phyloP scores from a whole-genome alignment of 2,797 vertebrate species.

The Phataginus tetradactyla region DNA sequence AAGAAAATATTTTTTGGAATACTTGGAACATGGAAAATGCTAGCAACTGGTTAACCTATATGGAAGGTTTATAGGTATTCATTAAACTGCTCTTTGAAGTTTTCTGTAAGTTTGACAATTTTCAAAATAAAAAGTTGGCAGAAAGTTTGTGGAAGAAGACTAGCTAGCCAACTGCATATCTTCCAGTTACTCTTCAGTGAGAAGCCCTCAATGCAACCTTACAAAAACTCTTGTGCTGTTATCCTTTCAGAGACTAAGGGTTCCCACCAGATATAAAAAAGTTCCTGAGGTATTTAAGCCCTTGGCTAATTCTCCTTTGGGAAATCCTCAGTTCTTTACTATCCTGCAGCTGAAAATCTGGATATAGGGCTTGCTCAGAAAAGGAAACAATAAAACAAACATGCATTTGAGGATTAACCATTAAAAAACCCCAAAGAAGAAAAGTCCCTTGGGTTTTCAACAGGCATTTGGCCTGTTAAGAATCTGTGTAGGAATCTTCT shows the following conservation, averaged over 20 bases:
- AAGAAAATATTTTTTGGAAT: neutral
- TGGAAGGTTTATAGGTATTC: neutral
- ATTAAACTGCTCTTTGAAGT: constrained; percentile 26
- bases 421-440: neutral
- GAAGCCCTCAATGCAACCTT: neutral
- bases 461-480: neutral
- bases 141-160: neutral
- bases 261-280: neutral
- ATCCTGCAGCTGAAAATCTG: neutral
- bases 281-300: neutral
- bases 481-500: neutral
- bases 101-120: neutral
- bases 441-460: neutral
- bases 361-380: neutral
- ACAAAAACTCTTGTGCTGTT: neutral
- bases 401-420: neutral
- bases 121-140: constrained; percentile 13
- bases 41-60: neutral
- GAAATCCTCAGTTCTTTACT: neutral
- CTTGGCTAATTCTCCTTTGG: neutral
- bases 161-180: neutral
- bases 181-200: neutral
- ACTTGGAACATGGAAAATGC: neutral
- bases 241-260: neutral
- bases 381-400: neutral